Base-by-base conservation (phyloP, 2,888 invertebrate species). In the Himalopsyche tibetana region DNA sequence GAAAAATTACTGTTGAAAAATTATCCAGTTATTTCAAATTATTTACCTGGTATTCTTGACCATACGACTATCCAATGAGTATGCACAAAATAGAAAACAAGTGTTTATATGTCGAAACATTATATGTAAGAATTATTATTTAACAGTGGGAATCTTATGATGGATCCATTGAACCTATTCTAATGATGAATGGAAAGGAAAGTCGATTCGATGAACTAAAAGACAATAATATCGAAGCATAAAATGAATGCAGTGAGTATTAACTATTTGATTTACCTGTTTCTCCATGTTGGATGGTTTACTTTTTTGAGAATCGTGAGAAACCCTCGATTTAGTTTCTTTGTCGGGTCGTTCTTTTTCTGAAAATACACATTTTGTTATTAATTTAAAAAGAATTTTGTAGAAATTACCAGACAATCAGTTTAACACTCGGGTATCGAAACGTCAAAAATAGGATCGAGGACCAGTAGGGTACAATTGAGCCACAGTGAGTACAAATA, bases 261-360 rank as follows among this genome's bases (percentile, higher is more conserved):
- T 36, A 82, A 82, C 9, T 51, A 82, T 82, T 12, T 82, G 28
- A 69, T 51, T 92, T 92, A 97, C 97, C 95, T 97, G 97, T 92
- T 97, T 97, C 90, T 97, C 97, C 92, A 97, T 96, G 88, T 96
- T 93, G 17, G 91, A 92, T 1, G 92, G 93, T 38, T 93, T 91
- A 85, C 91, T 92, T 79, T 93, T 91, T 88, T 92, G 92, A 83
- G 91, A 92, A 82, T 93, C 93, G 5, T 92, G 84, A 2, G 90
- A 87, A 3, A 91, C 88, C 89, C 93, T 91, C 11, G 90, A 90
- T 89, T 93, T 92, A 90, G 63, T 51, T 92, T 93, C 15, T 92
- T 89, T 89, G 92, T 92, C 1, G 90, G 89, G 83, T 92, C 93
- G 45, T 45, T 88, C 88, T 87, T 88, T 88, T 63, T 88, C 88